Base-by-base conservation (phyloP, 2,888 invertebrate species). In the Nomada goodeniana region DNA sequence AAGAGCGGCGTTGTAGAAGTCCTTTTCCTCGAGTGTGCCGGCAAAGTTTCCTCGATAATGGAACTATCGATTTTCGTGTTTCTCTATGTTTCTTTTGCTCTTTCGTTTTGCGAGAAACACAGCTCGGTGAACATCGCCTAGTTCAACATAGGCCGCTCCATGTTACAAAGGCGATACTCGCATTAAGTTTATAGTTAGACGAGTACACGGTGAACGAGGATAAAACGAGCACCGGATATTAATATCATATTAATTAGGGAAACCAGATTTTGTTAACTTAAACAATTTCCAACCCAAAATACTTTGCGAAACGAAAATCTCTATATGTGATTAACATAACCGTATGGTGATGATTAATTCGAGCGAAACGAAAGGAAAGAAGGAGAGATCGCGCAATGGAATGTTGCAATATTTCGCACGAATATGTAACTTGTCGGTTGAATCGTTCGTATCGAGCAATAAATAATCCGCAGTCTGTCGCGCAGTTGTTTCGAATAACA, bases 21-120 rank as follows among this genome's bases (percentile, higher is more conserved):
- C 59, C 70, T 47, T 70, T 47, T 69, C 29, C 69, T 59, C 57
- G 59, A 59, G 23, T 15, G 50, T 42, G 11, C 36, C 5, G 20
- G 26, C 68, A 47, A 72, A 64, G 26, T 57, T 63, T 44, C 5
- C 61, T 26, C 72, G 63, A 47, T 70, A 70, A 59, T 60, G 29
- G 59, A 70, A 69, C 42, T 70, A 70, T 70, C n/a, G 70, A 70
- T 70, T 29, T 50, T 70, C 36, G 36, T 36, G 36, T 36, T 36
- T 36, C 36, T 7, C 9, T 47, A n/a, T 18, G 11, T 29, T 26
- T 20, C 47, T 70, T 47, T 59, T 50, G 15, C 5, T 15, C 20
- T 50, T 59, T 70, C 26, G 36, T 44, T 47, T 47, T 59, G 36
- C 13, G 15, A 2, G 9, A 2, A 18, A 15, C n/a, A 20, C n/a